Conservation (phyloP, 2,888 invertebrate species). For the Erebia aethiops region DNA sequence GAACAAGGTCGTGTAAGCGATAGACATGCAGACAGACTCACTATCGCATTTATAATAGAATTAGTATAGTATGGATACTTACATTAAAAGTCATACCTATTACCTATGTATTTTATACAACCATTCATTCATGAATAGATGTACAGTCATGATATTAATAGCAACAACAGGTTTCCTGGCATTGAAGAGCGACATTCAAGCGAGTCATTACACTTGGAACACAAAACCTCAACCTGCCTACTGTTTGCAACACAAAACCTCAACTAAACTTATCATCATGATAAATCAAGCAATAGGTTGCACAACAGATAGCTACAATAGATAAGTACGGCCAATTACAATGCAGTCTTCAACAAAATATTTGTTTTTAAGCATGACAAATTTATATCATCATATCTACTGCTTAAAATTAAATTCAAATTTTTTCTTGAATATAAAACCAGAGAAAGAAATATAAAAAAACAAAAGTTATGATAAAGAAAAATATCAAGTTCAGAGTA, state of each 20-base stretch:
- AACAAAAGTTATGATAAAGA: no score
- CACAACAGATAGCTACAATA: neutral
- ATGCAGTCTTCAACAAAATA: neutral
- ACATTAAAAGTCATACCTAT: no score
- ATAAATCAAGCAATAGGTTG: slow-evolving; percentile 29
- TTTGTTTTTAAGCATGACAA: no score
- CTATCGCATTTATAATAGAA: no score
- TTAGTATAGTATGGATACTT: no score
- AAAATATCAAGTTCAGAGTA: no score
- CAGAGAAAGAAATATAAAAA: no score
- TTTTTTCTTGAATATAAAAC: no score
- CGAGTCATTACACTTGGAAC: slow-evolving; percentile 50
- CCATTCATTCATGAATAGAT: slow-evolving; percentile 19
- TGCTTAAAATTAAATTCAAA: no score
- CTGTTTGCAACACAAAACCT: slow-evolving; percentile 60
- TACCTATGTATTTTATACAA: neutral
- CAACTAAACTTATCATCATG: slow-evolving; percentile 36
- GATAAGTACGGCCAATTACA: slow-evolving; percentile 6
- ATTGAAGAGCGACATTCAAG: slow-evolving; percentile 41
- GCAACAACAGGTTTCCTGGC: slow-evolving; percentile 38
- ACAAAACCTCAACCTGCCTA: slow-evolving; percentile 59
- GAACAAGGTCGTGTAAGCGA: no score
- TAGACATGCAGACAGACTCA: no score
- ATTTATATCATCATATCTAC: no score
- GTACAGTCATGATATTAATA: slow-evolving; percentile 7